Percentiles rank a stretch among this genome's conserved stretches.
phyloP scores from a whole-genome alignment of 1,140 invertebrate species.

The Panagrolaimus sp. region DNA sequence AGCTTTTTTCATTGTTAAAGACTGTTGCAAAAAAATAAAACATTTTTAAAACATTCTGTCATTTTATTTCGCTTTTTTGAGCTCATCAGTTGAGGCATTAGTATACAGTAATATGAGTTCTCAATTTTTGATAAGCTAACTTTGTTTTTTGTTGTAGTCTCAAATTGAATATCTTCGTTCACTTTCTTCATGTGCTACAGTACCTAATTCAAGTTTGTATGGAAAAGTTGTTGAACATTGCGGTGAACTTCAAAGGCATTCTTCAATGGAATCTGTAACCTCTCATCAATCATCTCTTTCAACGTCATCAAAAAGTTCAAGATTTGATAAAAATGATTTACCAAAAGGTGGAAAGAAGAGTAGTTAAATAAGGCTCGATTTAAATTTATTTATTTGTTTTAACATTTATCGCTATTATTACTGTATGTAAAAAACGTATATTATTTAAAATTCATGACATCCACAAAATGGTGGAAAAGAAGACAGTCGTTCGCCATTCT shows the following conservation, averaged over 20 bases:
- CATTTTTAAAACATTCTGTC: no score
- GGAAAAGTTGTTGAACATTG: slow-evolving; percentile 7
- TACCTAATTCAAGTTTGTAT: background rate
- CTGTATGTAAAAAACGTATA: no score
- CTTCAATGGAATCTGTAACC: slow-evolving; percentile 38
- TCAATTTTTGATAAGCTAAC: no score
- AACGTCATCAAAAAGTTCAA: background rate
- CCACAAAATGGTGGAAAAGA: no score
- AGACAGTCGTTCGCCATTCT: no score
- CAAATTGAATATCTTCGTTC: slow-evolving; percentile 43
- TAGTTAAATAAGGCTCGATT: slow-evolving; percentile 31
- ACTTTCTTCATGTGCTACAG: slow-evolving; percentile 23
- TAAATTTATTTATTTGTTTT: background rate
- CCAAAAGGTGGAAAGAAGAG: slow-evolving; percentile 28
- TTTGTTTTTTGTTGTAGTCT: slow-evolving; percentile 20
- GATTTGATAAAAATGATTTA: slow-evolving; percentile 15
- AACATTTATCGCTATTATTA: no score
- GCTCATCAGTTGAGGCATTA: no score
- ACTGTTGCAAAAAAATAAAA: no score
- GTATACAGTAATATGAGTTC: no score
- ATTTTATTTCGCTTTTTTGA: no score
- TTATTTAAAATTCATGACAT: no score
- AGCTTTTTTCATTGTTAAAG: no score
- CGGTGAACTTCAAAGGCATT: slow-evolving; percentile 21
- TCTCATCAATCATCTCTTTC: slow-evolving; percentile 23